Evolutionary conservation across 1,140 invertebrate genomes (phyloP).

Genomic region (Drosophila suzukii): DNA sequence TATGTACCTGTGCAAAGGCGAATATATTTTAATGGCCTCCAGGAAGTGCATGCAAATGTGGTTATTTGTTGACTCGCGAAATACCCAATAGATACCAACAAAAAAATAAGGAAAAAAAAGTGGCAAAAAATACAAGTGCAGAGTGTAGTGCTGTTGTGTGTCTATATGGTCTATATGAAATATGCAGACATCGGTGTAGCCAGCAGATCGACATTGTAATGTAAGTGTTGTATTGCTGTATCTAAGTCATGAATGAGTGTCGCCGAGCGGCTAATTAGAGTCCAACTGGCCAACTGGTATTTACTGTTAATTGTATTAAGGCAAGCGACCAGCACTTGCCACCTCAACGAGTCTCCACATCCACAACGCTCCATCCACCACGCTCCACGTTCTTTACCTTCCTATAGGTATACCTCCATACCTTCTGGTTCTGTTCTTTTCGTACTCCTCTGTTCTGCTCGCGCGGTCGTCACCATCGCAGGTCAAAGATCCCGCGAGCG

Average conservation of each 20-base stretch:
- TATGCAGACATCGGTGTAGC: conserved; percentile 55
- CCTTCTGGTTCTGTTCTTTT: conserved; percentile 3
- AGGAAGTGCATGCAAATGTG: conserved; percentile 75
- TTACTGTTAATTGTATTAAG: conserved; percentile 80
- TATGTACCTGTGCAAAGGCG: conserved; percentile 21
- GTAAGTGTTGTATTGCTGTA: conserved; percentile 53
- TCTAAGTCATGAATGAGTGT: conserved; percentile 25
- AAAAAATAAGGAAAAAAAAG: conserved; percentile 25
- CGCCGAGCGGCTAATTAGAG: conserved; percentile 57
- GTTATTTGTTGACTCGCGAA: conserved; percentile 57
- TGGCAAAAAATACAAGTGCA: conserved; percentile 24
- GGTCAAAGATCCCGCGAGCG: conserved; percentile 81
- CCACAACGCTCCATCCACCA: conserved; percentile 22
- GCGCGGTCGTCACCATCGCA: conserved; percentile 74
- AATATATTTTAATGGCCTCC: conserved; percentile 48
- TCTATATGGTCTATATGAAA: conserved; percentile 50
- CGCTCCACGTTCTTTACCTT: conserved; percentile 65
- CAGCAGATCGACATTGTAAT: conserved; percentile 48
- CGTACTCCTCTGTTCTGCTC: conserved; percentile 43
- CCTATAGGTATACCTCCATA: background rate
- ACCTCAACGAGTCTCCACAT: conserved; percentile 33
- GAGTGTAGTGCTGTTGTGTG: conserved; percentile 26
- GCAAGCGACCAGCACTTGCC: conserved; percentile 59
- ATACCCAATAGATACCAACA: conserved; percentile 50
- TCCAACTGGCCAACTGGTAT: conserved; percentile 69